phyloP scores from a whole-genome alignment of 2,888 invertebrate genomes.

The Branchellion lobata region DNA sequence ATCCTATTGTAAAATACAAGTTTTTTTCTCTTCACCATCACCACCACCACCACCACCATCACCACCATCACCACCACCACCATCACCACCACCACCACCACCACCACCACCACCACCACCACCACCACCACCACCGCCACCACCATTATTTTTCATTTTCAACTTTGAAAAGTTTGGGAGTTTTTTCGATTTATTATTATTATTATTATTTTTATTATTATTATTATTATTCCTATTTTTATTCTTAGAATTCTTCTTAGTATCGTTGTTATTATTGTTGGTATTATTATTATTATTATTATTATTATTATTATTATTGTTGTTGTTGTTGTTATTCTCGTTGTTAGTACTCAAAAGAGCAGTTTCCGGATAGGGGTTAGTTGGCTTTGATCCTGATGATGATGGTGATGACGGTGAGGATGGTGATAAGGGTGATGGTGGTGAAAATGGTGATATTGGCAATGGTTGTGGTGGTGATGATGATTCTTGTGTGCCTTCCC shows the following conservation, averaged over 20 bases:
- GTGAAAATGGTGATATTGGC: no score
- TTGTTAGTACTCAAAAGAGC: not conserved
- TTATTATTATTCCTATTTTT: not conserved
- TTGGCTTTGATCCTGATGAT: no score
- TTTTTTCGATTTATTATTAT: not conserved
- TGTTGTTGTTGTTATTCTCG: not conserved
- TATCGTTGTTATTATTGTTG: not conserved
- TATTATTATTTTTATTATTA: not conserved
- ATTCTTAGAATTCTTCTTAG: constrained; percentile 29
- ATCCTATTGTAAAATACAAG: not conserved
- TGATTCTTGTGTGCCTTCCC: no score
- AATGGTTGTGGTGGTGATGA: no score
- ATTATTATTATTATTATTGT: constrained; percentile 15
- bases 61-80: not conserved
- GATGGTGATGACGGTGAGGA: no score
- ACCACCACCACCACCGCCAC: not conserved
- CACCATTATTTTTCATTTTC: no score
- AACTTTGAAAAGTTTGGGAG: not conserved
- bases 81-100: not conserved
- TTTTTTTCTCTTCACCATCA: not conserved
- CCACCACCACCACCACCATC: not conserved
- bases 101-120: not conserved
- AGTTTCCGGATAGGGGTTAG: no score
- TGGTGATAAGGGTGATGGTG: no score
- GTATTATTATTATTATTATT: no score